Evolutionary conservation across 2,888 invertebrate genomes (phyloP).

Genomic region (Onthophagus sagittarius): DNA sequence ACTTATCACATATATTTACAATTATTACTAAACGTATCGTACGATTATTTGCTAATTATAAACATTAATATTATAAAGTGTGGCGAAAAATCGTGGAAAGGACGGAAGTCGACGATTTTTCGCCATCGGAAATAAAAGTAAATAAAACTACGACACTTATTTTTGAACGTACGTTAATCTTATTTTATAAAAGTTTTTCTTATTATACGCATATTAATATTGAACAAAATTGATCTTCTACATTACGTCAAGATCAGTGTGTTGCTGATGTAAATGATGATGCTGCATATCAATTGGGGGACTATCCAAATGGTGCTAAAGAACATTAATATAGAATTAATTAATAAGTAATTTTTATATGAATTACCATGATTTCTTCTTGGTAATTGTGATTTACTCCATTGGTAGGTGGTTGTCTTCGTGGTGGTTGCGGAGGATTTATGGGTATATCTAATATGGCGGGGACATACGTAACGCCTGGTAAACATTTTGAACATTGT

Average conservation of each 20-base stretch:
- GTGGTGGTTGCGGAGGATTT: constrained; percentile 48
- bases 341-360: neutral
- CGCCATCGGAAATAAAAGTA: constrained; percentile 17
- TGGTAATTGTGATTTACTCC: constrained; percentile 31
- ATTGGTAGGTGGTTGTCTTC: constrained; percentile 37
- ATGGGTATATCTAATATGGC: constrained; percentile 50
- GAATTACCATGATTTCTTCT: constrained; percentile 24
- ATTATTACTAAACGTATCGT: constrained; percentile 20
- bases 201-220: neutral
- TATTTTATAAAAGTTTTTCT: neutral
- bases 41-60: neutral
- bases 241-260: constrained; percentile 29
- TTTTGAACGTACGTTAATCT: neutral
- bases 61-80: constrained; percentile 11
- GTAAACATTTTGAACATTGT: constrained; percentile 60
- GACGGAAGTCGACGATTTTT: constrained; percentile 35
- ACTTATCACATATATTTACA: constrained; percentile 33
- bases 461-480: constrained; percentile 48
- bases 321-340: neutral
- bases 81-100: constrained; percentile 33
- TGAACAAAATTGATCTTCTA: constrained; percentile 12
- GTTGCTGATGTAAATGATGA: constrained; percentile 44
- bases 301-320: constrained; percentile 35
- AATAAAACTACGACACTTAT: neutral
- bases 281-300: constrained; percentile 49